These are phyloP conservation scores for Notamacropus eugenii DNA, from an alignment of 2,797 vertebrate species.

Conservation along the genomic window DNA sequence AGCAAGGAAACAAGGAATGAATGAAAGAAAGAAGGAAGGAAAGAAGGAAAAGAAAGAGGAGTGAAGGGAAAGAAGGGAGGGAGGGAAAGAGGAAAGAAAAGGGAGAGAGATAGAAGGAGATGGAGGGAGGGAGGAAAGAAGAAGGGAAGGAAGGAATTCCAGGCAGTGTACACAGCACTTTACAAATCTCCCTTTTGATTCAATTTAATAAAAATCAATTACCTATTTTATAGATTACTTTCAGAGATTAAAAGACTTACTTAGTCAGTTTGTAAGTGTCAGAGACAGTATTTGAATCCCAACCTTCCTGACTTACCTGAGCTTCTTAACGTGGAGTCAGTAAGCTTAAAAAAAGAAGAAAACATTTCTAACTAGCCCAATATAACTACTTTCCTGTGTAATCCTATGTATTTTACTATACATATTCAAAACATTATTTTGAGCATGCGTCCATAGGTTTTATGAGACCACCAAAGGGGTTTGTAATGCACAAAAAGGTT, in stretches of 20 bases:
- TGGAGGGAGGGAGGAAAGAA: not conserved
- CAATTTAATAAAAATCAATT: not conserved
- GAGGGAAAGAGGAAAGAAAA: too few relatives aligned
- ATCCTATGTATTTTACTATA: not conserved
- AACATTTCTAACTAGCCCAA: not conserved
- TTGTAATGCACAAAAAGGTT: not conserved
- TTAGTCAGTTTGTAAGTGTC: not conserved
- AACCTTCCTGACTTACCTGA: not conserved
- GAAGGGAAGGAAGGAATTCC: not conserved
- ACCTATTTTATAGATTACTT: not conserved
- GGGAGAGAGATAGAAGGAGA: too few relatives aligned
- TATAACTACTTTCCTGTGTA: not conserved
- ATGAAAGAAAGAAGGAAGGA: too few relatives aligned
- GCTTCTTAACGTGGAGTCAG: not conserved
- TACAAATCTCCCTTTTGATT: not conserved
- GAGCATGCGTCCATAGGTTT: not conserved
- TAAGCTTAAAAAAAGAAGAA: not conserved
- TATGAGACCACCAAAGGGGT: not conserved
- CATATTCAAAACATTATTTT: not conserved
- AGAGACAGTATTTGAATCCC: not conserved
- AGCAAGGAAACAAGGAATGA: not conserved
- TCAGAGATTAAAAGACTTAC: not conserved
- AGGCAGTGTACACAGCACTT: not conserved
- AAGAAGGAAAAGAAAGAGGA: rapidly evolving
- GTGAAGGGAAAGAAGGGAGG: too few relatives aligned